Evolutionary conservation across 2,888 invertebrate species (phyloP).

Genomic region (Leptopterna dolabrata): DNA sequence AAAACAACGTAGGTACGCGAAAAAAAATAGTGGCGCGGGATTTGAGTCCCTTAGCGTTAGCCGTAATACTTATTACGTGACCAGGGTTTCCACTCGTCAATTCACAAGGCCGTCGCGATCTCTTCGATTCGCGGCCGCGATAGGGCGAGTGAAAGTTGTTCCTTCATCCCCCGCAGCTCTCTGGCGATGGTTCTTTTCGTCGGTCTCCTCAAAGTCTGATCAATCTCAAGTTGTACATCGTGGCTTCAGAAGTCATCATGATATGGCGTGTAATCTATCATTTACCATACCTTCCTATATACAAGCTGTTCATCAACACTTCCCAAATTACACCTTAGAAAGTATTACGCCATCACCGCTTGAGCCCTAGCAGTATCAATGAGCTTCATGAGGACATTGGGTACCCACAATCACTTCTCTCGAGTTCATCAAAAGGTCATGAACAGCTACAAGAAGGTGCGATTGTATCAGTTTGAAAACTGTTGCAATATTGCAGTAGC

Average conservation of each 20-base stretch:
- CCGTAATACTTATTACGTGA: slow-evolving; percentile 2
- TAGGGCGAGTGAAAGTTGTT: slow-evolving; percentile 17
- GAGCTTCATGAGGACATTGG: no score
- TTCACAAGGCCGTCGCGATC: not conserved
- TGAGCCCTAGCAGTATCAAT: no score
- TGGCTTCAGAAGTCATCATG: not conserved
- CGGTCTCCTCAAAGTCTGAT: not conserved
- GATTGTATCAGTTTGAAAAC: no score
- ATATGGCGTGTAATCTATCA: not conserved
- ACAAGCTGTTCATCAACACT: not conserved
- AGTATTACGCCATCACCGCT: not conserved
- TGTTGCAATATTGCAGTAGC: no score
- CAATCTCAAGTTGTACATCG: not conserved
- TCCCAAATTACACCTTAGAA: not conserved
- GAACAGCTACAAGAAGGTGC: no score
- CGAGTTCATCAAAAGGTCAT: no score
- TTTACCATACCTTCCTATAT: not conserved
- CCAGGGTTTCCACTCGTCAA: not conserved
- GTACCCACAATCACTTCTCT: no score
- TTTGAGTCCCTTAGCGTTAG: not conserved
- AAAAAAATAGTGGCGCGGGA: not conserved
- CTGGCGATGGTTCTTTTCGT: not conserved
- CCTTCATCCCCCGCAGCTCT: not conserved
- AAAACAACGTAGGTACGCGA: not conserved
- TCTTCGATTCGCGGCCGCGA: not conserved